Percentiles rank a stretch among this genome's conserved stretches.
phyloP scores from a whole-genome alignment of 1,140 invertebrate species.

The Caenorhabditis latens region DNA sequence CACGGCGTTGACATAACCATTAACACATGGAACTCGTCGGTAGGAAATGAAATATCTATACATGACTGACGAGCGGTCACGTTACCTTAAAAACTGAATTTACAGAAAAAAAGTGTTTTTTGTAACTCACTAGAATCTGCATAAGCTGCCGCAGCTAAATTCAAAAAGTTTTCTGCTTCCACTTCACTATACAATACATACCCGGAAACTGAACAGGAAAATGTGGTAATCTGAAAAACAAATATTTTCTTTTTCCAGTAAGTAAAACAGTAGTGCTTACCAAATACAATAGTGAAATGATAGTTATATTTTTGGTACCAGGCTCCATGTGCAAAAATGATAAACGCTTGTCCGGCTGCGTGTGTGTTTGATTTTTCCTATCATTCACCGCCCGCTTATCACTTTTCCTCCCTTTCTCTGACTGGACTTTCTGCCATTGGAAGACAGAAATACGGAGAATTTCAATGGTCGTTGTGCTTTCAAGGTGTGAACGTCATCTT shows the following conservation, averaged over 20 bases:
- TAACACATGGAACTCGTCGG: conserved; percentile 33
- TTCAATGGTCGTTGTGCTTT: neutral
- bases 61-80: conserved; percentile 36
- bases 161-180: conserved; percentile 46
- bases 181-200: conserved; percentile 52
- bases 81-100: neutral
- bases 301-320: conserved; percentile 45
- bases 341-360: conserved; percentile 39
- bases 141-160: conserved; percentile 58
- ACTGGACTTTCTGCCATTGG: conserved; percentile 16
- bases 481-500: conserved; percentile 30
- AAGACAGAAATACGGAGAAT: neutral
- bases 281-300: neutral
- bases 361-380: conserved; percentile 30
- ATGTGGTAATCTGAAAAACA: neutral
- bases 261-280: neutral
- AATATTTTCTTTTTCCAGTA: neutral
- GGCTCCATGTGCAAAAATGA: conserved; percentile 51
- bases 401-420: conserved; percentile 28
- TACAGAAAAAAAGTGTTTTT: too few species aligned
- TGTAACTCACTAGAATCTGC: conserved; percentile 13
- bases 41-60: conserved; percentile 54
- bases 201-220: conserved; percentile 16
- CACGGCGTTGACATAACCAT: conserved; percentile 51
- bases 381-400: conserved; percentile 25